Evolutionary conservation across 2,113 vertebrate genomes (phyloP), one percentile per base, ranked within the genome.

Genomic region (Pteronura brasiliensis): DNA sequence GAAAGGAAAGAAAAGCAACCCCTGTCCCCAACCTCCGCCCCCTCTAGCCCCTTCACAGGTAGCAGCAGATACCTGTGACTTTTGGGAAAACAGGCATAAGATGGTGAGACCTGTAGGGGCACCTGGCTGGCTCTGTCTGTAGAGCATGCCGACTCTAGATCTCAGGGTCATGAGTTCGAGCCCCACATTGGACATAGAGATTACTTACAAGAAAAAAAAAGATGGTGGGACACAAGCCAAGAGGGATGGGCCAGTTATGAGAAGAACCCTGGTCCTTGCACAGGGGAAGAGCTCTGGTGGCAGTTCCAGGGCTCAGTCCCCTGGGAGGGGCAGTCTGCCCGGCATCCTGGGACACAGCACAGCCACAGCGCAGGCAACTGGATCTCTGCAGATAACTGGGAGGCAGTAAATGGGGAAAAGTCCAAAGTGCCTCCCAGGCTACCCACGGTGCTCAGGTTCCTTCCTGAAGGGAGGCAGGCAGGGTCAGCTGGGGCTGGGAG

Each of bases 401-500:
- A 85, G 63, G 59, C 71, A 44, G 44, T 36, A 89, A 93, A 44
- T 21, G 13, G 15, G 84, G 71, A 3, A 88, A n/a, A 93, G 76
- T 63, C 27, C 76, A 65, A 89, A 74, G 71, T 88, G 39, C 14
- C 67, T 74, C 47, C 39, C 55, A 72, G 59, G 52, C 74, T 57
- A 63, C 36, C 29, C 42, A 12, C 59, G 49, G 39, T 63, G 57
- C 36, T 49, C 44, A 25, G n/a, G 7, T 61, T 36, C 80, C 55
- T 92, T 84, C n/a, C 67, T n/a, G n/a, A 34, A 77, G 59, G 57
- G 69, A 36, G 20, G 44, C 42, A 42, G 3, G 59, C 21, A 15
- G 44, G 6, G 67, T 44, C 65, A 42, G 4, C 42, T 12, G 18
- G 82, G 72, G 29, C 39, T 77, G 49, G 23, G 55, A 61, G 77